Evolutionary conservation across 2,113 vertebrate genomes (phyloP).

Genomic region (Erythrocebus patas): DNA sequence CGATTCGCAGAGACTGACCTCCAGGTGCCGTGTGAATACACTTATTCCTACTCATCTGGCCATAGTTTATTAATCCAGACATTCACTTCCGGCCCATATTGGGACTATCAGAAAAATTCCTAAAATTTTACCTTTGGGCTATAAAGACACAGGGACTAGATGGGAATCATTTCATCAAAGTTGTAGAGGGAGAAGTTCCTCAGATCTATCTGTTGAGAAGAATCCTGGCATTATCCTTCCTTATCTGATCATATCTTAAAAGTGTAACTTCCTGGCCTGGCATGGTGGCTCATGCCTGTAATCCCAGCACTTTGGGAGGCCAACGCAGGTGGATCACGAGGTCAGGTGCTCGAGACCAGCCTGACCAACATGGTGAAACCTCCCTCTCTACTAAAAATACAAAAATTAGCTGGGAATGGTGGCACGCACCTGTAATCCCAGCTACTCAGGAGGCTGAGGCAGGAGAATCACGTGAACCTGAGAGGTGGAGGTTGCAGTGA

Average conservation of each 20-base stretch:
- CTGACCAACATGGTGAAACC: too few species aligned
- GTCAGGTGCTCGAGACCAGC: too few species aligned
- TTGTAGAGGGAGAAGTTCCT: not conserved
- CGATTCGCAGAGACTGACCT: not conserved
- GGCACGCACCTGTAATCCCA: too few species aligned
- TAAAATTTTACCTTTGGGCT: not conserved
- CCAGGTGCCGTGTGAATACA: not conserved
- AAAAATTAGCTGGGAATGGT: too few species aligned
- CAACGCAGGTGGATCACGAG: too few species aligned
- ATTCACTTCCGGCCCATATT: not conserved
- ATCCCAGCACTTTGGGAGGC: too few species aligned
- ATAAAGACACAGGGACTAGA: not conserved
- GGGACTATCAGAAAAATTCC: not conserved
- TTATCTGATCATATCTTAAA: not conserved
- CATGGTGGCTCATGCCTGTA: too few species aligned
- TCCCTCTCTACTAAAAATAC: too few species aligned
- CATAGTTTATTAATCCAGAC: not conserved
- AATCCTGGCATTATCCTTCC: not conserved
- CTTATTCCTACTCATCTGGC: not conserved
- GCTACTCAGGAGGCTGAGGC: too few species aligned
- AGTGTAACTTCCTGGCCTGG: not conserved
- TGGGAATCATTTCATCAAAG: not conserved
- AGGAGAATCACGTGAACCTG: too few species aligned
- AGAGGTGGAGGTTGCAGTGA: too few species aligned
- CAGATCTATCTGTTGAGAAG: not conserved